Evolutionary conservation across 2,888 invertebrate species (phyloP), one percentile per base, ranked within the genome.

Genomic region (Diadegma fenestrale): DNA sequence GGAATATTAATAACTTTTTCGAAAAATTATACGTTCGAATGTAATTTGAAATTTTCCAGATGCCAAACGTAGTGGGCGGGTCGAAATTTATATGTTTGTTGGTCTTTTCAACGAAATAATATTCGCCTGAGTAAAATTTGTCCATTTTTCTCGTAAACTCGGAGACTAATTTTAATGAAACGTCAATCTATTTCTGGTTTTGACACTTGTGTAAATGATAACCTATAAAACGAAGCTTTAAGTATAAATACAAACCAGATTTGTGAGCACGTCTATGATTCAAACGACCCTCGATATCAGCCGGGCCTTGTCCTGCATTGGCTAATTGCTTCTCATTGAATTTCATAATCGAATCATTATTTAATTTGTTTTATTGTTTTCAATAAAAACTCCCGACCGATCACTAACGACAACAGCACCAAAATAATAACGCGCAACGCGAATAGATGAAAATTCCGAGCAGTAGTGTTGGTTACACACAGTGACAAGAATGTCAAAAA

Each of bases 311-410:
- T 93, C 96, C 95, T 92, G 96, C 92, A 88, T 95, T 95, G 90
- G 95, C 95, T 86, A 97, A 94, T 94, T 97, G 96, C 91, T 95
- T 96, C 87, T 96, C 95, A 93, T 97, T 97, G 94, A 96, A 96
- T 94, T 96, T 96, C 97, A 97, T 97, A 94, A 93, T 94, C 91
- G 90, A 51, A 30, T 58, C 72, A 84, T 80, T 73, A 61, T 80
- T 71, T 17, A 54, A 75, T 43, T 61, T 63, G 30, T n/a, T 30
- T 26, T 14, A 45, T 68, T 26, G 26, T 58, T 58, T 58, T 58
- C 14, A 58, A 58, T 58, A 4, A 58, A n/a, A 26, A 58, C 58
- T 22, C 26, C 58, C 14, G 26, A 58, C 26, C n/a, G 14, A 58
- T 58, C 58, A 26, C 58, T 14, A 58, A 26, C 14, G 54, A 58